A percentile compares a stretch with the other conserved stretches of the same genome.
Evolutionary conservation across 2,113 vertebrate species (phyloP).

Genomic region (Catagonus wagneri): DNA sequence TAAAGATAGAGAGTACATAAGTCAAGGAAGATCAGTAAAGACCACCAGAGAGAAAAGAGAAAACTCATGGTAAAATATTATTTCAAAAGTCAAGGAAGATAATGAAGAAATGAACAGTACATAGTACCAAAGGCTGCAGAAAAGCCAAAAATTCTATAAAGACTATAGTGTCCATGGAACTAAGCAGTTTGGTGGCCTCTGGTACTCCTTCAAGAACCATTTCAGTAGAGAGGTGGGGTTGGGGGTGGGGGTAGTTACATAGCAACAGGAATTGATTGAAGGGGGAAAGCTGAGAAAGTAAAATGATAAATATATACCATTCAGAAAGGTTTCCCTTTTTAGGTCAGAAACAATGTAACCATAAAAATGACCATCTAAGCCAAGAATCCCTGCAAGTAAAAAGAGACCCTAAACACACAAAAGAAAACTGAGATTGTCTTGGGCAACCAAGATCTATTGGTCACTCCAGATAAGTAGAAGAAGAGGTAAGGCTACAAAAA

Average conservation of each 20-base stretch:
- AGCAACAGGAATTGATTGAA: not conserved
- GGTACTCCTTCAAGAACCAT: not conserved
- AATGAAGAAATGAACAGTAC: not conserved
- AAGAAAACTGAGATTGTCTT: conserved; percentile 5
- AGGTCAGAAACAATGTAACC: not conserved
- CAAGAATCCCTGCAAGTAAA: conserved; percentile 10
- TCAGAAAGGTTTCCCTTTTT: not conserved
- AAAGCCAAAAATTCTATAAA: conserved; percentile 5
- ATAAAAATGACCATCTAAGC: not conserved
- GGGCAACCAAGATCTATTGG: not conserved
- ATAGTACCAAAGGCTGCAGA: not conserved
- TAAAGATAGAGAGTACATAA: not conserved
- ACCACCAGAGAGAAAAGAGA: not conserved
- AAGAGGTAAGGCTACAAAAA: not conserved
- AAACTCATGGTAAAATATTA: not conserved
- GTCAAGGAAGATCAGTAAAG: not conserved
- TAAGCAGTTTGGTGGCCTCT: not conserved
- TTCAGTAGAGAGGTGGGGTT: not conserved
- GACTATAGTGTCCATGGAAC: not conserved
- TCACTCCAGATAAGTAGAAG: not conserved
- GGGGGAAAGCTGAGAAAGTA: not conserved
- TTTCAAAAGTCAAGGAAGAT: conserved; percentile 20
- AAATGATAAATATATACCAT: not conserved
- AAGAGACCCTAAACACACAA: not conserved
- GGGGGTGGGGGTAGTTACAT: not conserved